Base-by-base conservation (phyloP, 1,140 invertebrate genomes). In the Ericerus pela region DNA sequence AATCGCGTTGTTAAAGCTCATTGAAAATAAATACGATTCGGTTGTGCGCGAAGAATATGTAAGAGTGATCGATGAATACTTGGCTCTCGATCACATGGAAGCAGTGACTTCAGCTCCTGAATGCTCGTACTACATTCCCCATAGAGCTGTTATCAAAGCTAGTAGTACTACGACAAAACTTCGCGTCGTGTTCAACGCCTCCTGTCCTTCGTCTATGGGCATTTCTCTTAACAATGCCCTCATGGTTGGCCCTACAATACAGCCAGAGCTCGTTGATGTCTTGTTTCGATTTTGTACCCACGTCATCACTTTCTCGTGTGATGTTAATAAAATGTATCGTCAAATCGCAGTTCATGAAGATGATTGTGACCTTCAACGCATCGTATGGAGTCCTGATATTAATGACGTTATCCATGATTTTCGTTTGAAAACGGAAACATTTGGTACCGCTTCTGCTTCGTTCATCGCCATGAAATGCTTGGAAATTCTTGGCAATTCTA, bases 251-350 rank as follows among this genome's bases (percentile, higher is more conserved):
- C 57, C 61, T 1, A 62, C 60, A 27, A 14, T 55, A 52, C 56
- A 54, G 62, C 62, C 56, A 51, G 18, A 61, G 60, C 43, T 36
- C 27, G 66, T 20, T 59, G 62, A n/a, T 26, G 24, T 29, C 5
- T 65, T n/a, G 26, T 62, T 26, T 67, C 66, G 54, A 28, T 64
- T 59, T 29, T 31, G 10, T 60, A 61, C 38, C 26, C 33, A 10
- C 56, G 59, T 18, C 59, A 58, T 11, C 10, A 28, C 51, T 3
- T 33, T 67, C n/a, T 59, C 59, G 8, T 63, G 63, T 16, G 69
- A 71, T 58, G 66, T 72, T 2, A 56, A 63, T 29, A 70, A 70
- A 56, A 72, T 71, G 66, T 71, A 68, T 55, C 57, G 65, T 1
- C 64, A 67, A 54, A 43, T 69, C 3, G 51, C 55, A 28, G 57